A percentile compares a stretch with the other conserved stretches of the same genome.
These are phyloP conservation scores for Rhombomys opimus DNA, from an alignment of 2,113 vertebrate genomes.

Conservation along the genomic window DNA sequence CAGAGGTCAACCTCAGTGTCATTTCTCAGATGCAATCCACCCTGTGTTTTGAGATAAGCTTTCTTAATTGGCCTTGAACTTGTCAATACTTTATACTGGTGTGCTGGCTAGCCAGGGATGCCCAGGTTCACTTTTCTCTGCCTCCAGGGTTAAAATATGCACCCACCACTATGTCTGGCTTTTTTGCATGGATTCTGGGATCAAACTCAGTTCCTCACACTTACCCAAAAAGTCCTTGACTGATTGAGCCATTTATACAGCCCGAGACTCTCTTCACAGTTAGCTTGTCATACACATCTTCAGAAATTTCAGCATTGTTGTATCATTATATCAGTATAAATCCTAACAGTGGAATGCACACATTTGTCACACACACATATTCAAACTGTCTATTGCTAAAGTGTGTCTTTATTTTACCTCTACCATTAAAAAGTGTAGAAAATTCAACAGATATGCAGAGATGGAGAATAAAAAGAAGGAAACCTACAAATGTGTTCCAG, in stretches of 20 bases:
- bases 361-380: background rate
- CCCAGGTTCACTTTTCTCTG: background rate
- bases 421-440: background rate
- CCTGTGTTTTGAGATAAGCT: background rate
- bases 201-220: background rate
- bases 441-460: background rate
- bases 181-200: background rate
- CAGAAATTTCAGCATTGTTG: background rate
- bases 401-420: background rate
- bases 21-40: background rate
- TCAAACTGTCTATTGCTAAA: background rate
- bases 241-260: background rate
- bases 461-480: background rate
- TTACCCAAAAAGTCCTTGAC: background rate
- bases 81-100: background rate
- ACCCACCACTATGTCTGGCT: background rate
- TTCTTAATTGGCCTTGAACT: background rate
- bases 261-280: background rate
- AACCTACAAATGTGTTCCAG: too few relatives aligned
- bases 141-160: background rate
- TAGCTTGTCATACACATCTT: background rate
- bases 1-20: background rate
- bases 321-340: background rate
- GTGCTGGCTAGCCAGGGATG: background rate
- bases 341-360: background rate